Evolutionary conservation across 1,140 invertebrate species (phyloP), one percentile per base, ranked within the genome.

Genomic region (Carposina sasakii): DNA sequence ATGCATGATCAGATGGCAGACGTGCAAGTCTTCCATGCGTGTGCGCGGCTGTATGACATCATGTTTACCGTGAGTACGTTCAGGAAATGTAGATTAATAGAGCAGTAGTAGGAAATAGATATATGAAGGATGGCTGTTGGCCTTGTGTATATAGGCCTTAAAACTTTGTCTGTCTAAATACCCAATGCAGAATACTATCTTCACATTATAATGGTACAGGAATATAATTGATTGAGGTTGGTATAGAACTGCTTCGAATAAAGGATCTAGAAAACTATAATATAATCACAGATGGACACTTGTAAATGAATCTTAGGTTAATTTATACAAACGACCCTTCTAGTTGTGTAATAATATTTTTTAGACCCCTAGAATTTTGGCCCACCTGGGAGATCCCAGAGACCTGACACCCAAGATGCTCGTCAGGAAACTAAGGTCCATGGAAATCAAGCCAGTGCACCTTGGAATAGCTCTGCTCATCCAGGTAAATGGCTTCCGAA

Each of bases 1-100:
- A 68, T 68, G 62, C 77, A 81, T 55, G 75, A 81, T 48, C 61
- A 76, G 54, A 76, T 81, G 71, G 77, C 77, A 0, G 77, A 81
- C 37, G 28, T 63, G 2, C 77, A 81, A 31, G 75, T 81, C n/a
- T 81, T 81, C 58, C 77, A 81, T 43, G 73, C 63, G 0, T 71
- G 67, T 40, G 73, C 63, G 1, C 57, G 73, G 9, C 62, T 81
- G 2, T 81, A 81, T 42, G 75, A 81, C 33, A 57, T 78, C 30
- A 62, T 81, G 62, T 68, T 73, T 28, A 78, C 73, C 16, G 77
- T 78, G 34, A 61, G 57, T 39, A 1, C 17, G 34, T 15, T 13
- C 13, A 33, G 31, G 26, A 17, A 8, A 41, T 46, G 2, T 6
- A 28, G n/a, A n/a, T n/a, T n/a, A n/a, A n/a, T n/a, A n/a, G n/a